phyloP scores from a whole-genome alignment of 2,113 vertebrate species.

The Lates calcarifer region DNA sequence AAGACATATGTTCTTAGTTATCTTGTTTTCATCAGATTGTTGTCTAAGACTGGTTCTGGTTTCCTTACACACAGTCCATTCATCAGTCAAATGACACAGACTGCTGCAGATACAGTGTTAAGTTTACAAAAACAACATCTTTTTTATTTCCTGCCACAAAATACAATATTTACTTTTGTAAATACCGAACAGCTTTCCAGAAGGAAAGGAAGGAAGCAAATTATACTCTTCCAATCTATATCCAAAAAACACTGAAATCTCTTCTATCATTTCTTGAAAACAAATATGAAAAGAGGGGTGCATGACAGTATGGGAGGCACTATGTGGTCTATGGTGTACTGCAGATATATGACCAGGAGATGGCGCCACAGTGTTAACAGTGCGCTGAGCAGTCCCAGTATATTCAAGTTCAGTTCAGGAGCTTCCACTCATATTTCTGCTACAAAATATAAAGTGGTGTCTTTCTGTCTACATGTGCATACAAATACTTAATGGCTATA shows the following conservation, averaged over 20 bases:
- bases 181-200: too few species aligned
- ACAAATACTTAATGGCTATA: neutral
- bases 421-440: neutral
- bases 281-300: neutral
- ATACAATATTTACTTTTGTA: too few species aligned
- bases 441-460: neutral
- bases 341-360: constrained; percentile 62
- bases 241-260: too few species aligned
- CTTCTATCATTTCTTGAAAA: too few species aligned
- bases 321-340: constrained; percentile 20
- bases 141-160: too few species aligned
- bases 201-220: too few species aligned
- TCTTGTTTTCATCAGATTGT: neutral
- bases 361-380: constrained; percentile 60
- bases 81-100: neutral
- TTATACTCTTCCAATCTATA: neutral
- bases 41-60: too few species aligned
- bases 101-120: neutral
- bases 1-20: neutral
- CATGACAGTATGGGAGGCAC: neutral
- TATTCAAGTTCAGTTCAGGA: neutral
- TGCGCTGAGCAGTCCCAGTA: neutral
- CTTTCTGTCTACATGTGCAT: neutral
- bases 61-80: neutral
- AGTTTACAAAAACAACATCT: neutral